These are phyloP conservation scores for Euplexia lucipara DNA, from an alignment of 2,888 invertebrate genomes.

Conservation along the genomic window DNA sequence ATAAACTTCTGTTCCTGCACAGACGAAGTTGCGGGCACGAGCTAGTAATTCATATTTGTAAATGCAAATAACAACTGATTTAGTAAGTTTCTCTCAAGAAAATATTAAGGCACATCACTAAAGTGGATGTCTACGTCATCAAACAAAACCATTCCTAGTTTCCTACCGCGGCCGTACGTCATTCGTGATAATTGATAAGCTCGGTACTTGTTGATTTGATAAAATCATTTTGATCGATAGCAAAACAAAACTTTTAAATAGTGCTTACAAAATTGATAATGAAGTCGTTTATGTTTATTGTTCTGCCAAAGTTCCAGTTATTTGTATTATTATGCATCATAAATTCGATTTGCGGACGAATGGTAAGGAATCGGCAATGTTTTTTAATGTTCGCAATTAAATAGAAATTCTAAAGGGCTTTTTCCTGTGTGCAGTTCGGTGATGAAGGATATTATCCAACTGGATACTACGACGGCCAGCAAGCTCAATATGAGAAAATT, in stretches of 20 bases:
- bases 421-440: conserved; percentile 71
- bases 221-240: conserved; percentile 62
- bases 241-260: conserved; percentile 49
- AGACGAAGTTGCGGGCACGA: no score
- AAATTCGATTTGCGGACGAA: conserved; percentile 69
- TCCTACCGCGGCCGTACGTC: conserved; percentile 51
- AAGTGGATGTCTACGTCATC: conserved; percentile 58
- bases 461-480: conserved; percentile 70
- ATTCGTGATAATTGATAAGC: conserved; percentile 67
- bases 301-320: conserved; percentile 61
- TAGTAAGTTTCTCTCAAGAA: conserved; percentile 31
- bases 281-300: conserved; percentile 61
- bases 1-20: no score
- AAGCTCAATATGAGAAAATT: conserved; percentile 69
- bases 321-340: conserved; percentile 66
- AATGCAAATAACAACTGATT: neutral
- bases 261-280: conserved; percentile 61
- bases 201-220: conserved; percentile 71
- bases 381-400: conserved; percentile 11
- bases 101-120: conserved; percentile 39
- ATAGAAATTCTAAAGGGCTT: conserved; percentile 24
- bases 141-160: conserved; percentile 37
- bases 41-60: no score
- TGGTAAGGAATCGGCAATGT: conserved; percentile 72
- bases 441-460: conserved; percentile 77